Evolutionary conservation across 1,140 invertebrate genomes (phyloP), one percentile per base, ranked within the genome.

Genomic region (Zaprionus kolodkinae): DNA sequence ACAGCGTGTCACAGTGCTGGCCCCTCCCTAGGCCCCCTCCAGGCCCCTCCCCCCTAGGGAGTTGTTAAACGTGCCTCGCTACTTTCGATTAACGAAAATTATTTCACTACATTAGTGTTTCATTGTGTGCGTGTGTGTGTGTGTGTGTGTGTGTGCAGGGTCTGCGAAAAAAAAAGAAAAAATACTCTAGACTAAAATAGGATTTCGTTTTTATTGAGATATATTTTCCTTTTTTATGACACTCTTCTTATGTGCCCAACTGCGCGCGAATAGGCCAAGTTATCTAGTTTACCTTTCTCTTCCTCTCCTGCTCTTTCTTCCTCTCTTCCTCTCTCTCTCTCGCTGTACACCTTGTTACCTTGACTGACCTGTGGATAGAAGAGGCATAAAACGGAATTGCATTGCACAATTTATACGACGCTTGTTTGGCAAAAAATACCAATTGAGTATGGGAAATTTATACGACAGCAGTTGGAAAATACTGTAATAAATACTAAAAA

Each of bases 51-150:
- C n/a, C 40, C 6, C 40, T 33, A 45, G 66, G 60, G 69, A 80
- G 78, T 61, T 84, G 85, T 81, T 88, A 85, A 88, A 84, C 78
- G 85, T 89, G 85, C 78, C 68, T 73, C 81, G 76, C 85, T 84
- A 89, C 85, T 88, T 88, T 88, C 85, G 85, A 88, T 88, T 88
- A 88, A 85, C 81, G 60, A 79, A 88, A 88, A 88, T 88, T 88
- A 88, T 88, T 88, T 88, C 85, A 85, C 85, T 88, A 88, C 85
- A 81, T 88, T 84, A 85, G 85, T 85, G 78, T 17, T 57, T 54
- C 57, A 79, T 68, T 74, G 77, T 70, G 65, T 48, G 48, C 52
- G 56, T 64, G 60, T 9, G 45, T 38, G 30, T 59, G 35, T 21
- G 38, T n/a, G n/a, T 33, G 36, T 45, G 60, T 21, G 63, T 56